A percentile compares a stretch with the other conserved stretches of the same genome.
Conservation (phyloP, 1,140 invertebrate species). For the Eupristina koningsbergeri region DNA sequence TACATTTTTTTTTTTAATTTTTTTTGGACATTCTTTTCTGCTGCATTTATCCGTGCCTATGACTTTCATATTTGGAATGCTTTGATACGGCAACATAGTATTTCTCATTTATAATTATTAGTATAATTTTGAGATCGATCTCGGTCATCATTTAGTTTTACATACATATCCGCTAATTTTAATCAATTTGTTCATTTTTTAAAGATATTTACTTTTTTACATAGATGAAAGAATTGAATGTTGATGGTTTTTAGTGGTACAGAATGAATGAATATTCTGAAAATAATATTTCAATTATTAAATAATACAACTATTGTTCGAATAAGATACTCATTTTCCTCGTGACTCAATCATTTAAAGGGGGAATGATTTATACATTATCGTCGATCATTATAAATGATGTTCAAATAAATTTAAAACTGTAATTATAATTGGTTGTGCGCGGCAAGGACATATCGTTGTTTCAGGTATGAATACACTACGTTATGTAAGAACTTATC, state of each 20-base stretch:
- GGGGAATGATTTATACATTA: not conserved
- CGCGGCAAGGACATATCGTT: constrained; percentile 21
- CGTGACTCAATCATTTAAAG: not conserved
- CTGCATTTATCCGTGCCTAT: not conserved
- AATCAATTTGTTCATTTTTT: not conserved
- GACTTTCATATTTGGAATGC: not conserved
- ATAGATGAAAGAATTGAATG: not conserved
- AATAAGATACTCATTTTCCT: not conserved
- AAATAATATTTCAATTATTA: not conserved
- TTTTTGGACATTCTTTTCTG: constrained; percentile 31
- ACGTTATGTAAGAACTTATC: constrained; percentile 34
- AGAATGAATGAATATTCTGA: not conserved
- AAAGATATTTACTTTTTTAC: not conserved
- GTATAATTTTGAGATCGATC: constrained; percentile 28
- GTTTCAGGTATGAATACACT: not conserved
- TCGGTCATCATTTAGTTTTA: constrained; percentile 34
- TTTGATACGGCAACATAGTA: not conserved
- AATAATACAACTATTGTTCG: not conserved
- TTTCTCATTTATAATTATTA: constrained; percentile 4
- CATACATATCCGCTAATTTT: not conserved
- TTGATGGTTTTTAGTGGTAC: not conserved
- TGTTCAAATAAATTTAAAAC: constrained; percentile 37
- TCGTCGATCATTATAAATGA: constrained; percentile 28
- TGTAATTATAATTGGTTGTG: constrained; percentile 36
- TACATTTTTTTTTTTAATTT: constrained; percentile 32